Percentiles rank a stretch among this genome's conserved stretches.
Evolutionary conservation across 2,113 vertebrate genomes (phyloP).

Genomic region (Triplophysa tibetana): DNA sequence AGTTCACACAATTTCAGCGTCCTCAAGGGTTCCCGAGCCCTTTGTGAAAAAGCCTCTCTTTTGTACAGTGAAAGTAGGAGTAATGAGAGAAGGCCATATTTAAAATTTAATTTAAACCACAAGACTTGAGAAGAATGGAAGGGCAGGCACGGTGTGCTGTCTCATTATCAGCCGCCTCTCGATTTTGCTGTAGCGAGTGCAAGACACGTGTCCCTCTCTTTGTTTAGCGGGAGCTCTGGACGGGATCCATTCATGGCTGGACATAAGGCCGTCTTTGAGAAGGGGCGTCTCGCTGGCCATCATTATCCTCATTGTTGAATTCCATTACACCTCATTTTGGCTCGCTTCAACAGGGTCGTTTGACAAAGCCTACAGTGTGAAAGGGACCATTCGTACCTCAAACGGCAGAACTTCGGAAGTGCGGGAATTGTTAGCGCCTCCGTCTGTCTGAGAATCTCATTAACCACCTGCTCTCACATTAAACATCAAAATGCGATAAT

Average conservation of each 20-base stretch:
- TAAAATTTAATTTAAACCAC: slow-evolving; percentile 36
- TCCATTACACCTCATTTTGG: slow-evolving; percentile 49
- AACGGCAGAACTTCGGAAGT: not conserved
- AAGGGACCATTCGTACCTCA: slow-evolving; percentile 5
- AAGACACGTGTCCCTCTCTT: slow-evolving; percentile 48
- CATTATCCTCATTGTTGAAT: slow-evolving; percentile 45
- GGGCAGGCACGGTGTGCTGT: slow-evolving; percentile 1
- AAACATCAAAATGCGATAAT: not conserved
- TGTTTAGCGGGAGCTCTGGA: slow-evolving; percentile 23
- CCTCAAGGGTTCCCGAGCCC: not conserved
- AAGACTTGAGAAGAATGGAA: slow-evolving; percentile 44
- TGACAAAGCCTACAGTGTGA: slow-evolving; percentile 38
- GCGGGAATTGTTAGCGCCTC: not conserved
- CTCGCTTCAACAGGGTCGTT: slow-evolving; percentile 2
- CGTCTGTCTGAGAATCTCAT: not conserved
- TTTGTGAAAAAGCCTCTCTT: not conserved
- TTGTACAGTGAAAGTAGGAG: slow-evolving; percentile 15
- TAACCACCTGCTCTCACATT: slow-evolving; percentile 31
- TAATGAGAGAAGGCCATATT: slow-evolving; percentile 9
- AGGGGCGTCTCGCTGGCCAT: slow-evolving; percentile 20
- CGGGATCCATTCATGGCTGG: slow-evolving; percentile 41
- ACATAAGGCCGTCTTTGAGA: slow-evolving; percentile 48
- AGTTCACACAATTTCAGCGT: not conserved
- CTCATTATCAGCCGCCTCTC: slow-evolving; percentile 34
- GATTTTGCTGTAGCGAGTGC: slow-evolving; percentile 24